These are phyloP conservation scores for Pongo abelii DNA, from an alignment of 2,113 vertebrate species.

Conservation along the genomic window DNA sequence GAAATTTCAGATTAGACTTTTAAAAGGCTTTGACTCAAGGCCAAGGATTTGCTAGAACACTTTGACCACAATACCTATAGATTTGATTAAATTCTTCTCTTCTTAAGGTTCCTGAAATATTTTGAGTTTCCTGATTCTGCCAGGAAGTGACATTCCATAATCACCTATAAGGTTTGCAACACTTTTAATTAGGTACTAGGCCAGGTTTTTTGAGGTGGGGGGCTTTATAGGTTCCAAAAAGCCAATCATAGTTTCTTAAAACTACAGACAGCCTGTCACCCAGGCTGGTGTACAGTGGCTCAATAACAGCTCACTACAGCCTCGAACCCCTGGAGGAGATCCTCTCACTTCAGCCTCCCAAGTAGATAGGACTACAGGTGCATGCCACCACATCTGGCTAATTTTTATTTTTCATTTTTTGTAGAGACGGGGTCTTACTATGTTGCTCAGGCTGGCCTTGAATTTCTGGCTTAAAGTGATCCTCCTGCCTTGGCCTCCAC, in stretches of 20 bases:
- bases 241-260: neutral
- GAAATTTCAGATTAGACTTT: neutral
- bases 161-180: neutral
- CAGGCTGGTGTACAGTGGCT: no score
- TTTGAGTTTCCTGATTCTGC: neutral
- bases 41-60: neutral
- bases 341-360: no score
- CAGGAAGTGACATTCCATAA: neutral
- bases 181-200: neutral
- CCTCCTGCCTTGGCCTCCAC: no score
- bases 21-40: neutral
- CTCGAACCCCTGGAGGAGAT: no score
- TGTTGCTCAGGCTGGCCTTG: no score
- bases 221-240: neutral
- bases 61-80: neutral
- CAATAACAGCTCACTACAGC: no score
- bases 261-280: neutral
- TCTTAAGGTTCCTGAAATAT: neutral
- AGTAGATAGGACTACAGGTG: no score
- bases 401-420: no score
- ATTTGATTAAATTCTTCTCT: neutral
- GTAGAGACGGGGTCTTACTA: no score
- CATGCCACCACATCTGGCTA: no score
- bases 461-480: no score
- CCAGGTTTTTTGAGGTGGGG: neutral